phyloP scores from a whole-genome alignment of 2,113 vertebrate genomes.

The Nibea coibor region DNA sequence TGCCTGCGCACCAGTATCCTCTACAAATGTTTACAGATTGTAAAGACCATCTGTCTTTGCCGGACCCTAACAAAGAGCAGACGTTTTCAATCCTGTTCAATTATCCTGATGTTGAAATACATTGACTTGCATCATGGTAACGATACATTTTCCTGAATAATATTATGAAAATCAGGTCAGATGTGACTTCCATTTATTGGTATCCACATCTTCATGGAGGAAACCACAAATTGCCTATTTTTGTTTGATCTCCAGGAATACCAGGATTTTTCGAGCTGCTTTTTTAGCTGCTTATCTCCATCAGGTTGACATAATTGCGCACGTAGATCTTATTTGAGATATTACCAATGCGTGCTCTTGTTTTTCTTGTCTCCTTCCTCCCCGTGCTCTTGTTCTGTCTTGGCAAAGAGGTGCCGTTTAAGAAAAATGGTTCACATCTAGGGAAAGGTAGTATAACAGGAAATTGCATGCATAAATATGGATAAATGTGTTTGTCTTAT shows the following conservation, averaged over 20 bases:
- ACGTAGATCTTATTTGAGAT: not conserved
- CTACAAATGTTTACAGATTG: constrained; percentile 1
- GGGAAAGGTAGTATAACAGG: constrained; percentile 3
- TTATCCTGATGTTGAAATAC: not conserved
- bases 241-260: not conserved
- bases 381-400: not conserved
- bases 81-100: not conserved
- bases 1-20: constrained; percentile 28
- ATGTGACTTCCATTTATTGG: not conserved
- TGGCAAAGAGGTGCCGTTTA: not conserved
- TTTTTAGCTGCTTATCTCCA: not conserved
- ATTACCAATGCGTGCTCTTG: not conserved
- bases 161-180: not conserved
- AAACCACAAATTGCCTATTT: not conserved
- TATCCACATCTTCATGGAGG: not conserved
- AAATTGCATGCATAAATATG: constrained; percentile 32
- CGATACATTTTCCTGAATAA: not conserved
- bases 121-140: not conserved
- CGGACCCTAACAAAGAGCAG: not conserved
- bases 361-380: not conserved
- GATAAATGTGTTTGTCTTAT: constrained; percentile 12
- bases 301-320: not conserved
- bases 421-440: not conserved
- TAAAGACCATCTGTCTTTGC: constrained; percentile 15
- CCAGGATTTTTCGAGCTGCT: too few relatives aligned